Base-by-base conservation (phyloP, 1,140 invertebrate genomes). In the Nixonia krombeini region DNA sequence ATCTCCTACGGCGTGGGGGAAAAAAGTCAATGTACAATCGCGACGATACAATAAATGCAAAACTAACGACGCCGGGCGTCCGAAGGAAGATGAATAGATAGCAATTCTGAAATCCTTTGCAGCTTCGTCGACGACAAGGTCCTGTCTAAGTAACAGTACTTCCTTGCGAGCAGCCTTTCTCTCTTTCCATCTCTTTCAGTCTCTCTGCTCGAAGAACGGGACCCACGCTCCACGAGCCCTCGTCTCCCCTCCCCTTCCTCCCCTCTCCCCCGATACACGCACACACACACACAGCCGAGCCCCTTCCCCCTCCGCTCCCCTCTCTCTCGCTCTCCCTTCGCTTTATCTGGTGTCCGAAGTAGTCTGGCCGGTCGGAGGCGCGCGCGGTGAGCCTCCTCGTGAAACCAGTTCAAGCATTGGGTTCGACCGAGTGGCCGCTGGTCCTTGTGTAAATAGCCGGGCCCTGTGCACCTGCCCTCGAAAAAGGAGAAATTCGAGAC, bases 361-460 rank as follows among this genome's bases (percentile, higher is more conserved):
- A 70, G 76, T 76, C 74, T 63, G 73, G 73, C 72, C 72, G 67
- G 73, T 75, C 59, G 63, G 29, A 41, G 51, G 65, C 64, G 47
- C 66, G 61, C 55, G 65, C 55, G 52, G 21, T 4, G 29, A 9
- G 8, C n/a, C 10, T 31, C 29, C 52, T 57, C 59, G 67, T 64
- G 66, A 75, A 77, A 77, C 75, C 75, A 77, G 75, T 76, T 67
- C 52, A 53, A 29, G 33, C 33, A 35, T 35, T 41, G 38, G 38
- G 21, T 17, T 17, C 10, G 4, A 41, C 38, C 2, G 10, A n/a
- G 13, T 10, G 0, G 37, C 6, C 6, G 38, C 6, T 21, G 38
- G 38, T 10, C 41, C 37, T 28, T 51, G 28, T 57, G 49, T 57
- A 25, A 55, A 58, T 56, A 45, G 47, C 49, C 57, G 2, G 18